Conservation (phyloP, 2,797 vertebrate genomes). For the Trematomus bernacchii region DNA sequence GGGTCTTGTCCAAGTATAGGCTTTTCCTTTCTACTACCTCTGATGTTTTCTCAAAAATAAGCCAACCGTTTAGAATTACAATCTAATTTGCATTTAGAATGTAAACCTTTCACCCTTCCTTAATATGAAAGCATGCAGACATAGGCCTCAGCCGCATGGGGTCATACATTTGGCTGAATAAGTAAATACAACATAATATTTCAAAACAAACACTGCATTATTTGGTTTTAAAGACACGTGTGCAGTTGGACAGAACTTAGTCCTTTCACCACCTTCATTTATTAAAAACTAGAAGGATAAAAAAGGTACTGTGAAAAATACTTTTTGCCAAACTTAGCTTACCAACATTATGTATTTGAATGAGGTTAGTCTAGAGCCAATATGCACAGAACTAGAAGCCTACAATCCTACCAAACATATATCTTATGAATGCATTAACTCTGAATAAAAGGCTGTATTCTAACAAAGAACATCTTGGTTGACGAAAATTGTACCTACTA, state of each 20-base stretch:
- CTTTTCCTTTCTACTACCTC: constrained; percentile 9
- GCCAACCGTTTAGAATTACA: constrained; percentile 26
- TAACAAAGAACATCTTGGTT: too few relatives aligned
- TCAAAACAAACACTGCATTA: background rate
- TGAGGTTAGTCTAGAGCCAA: background rate
- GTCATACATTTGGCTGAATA: background rate
- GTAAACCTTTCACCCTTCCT: constrained; percentile 2
- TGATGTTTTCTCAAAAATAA: constrained; percentile 31
- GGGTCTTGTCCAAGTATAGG: constrained; percentile 30
- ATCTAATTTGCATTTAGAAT: constrained; percentile 36
- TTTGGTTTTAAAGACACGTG: background rate
- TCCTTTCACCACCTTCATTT: background rate
- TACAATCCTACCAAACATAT: background rate
- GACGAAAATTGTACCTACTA: too few relatives aligned
- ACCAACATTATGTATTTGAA: background rate
- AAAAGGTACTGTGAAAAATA: constrained; percentile 3
- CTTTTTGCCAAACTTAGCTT: background rate
- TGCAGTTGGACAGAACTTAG: background rate
- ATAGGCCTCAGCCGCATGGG: background rate
- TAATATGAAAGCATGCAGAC: constrained; percentile 1
- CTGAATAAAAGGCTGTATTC: background rate
- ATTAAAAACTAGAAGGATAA: background rate
- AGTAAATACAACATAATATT: constrained; percentile 8
- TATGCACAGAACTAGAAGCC: background rate
- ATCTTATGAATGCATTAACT: background rate